Percentiles rank a stretch among this genome's conserved stretches.
These are phyloP conservation scores for Drosophila monieri DNA, from an alignment of 2,888 invertebrate genomes.

Conservation along the genomic window DNA sequence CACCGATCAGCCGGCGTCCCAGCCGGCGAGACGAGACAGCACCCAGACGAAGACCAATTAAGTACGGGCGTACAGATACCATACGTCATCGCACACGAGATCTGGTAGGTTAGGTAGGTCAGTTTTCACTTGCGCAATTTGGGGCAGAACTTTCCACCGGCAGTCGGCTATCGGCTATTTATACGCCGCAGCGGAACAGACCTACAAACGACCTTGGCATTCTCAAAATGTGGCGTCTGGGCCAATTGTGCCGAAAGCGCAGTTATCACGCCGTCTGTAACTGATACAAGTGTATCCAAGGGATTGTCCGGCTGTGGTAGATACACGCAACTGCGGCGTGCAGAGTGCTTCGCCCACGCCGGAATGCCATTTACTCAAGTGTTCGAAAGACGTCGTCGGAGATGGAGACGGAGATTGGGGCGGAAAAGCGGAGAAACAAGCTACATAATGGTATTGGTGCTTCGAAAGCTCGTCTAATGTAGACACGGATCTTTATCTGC, in stretches of 20 bases:
- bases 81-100: constrained; percentile 46
- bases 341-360: constrained; percentile 38
- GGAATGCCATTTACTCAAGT: constrained; percentile 22
- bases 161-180: constrained; percentile 53
- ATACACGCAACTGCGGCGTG: constrained; percentile 60
- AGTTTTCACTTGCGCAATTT: constrained; percentile 49
- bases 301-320: constrained; percentile 18
- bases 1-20: constrained; percentile 14
- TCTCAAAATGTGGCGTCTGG: constrained; percentile 16
- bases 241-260: constrained; percentile 43
- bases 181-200: constrained; percentile 50
- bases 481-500: constrained; percentile 32
- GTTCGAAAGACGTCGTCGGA: constrained; percentile 10
- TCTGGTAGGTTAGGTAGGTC: constrained; percentile 54
- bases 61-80: constrained; percentile 27
- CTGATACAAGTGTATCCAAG: constrained; percentile 44
- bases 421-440: constrained; percentile 13
- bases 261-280: constrained; percentile 44
- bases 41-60: constrained; percentile 34
- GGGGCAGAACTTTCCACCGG: constrained; percentile 33
- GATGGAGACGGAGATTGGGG: constrained; percentile 3
- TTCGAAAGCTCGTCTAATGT: background rate
- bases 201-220: constrained; percentile 71
- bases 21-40: constrained; percentile 13
- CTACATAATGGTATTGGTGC: background rate